These are phyloP conservation scores for Charanyca ferruginea DNA, from an alignment of 2,888 invertebrate species.

Conservation along the genomic window DNA sequence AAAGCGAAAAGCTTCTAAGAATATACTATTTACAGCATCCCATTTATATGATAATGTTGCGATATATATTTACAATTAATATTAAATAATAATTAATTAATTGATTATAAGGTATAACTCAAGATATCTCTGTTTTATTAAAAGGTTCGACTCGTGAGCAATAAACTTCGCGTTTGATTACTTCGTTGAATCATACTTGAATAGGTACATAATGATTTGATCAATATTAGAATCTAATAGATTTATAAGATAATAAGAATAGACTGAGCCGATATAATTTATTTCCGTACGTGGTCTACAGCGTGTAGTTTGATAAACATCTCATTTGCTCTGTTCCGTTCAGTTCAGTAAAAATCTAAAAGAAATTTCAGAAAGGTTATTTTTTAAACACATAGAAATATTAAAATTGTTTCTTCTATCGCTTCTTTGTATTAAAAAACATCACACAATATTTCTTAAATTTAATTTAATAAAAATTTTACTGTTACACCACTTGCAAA, in stretches of 20 bases:
- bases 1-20: conserved; percentile 13
- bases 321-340: not conserved
- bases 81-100: conserved; percentile 28
- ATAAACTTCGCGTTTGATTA: conserved; percentile 52
- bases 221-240: conserved; percentile 38
- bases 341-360: too few relatives aligned
- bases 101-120: conserved; percentile 16
- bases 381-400: not conserved
- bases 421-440: not conserved
- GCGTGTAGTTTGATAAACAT: conserved; percentile 22
- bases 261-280: conserved; percentile 35
- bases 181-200: conserved; percentile 49
- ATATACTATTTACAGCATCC: conserved; percentile 3
- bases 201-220: conserved; percentile 48
- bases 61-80: conserved; percentile 14
- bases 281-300: conserved; percentile 14
- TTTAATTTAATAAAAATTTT: conserved; percentile 6
- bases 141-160: conserved; percentile 21
- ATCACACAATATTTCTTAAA: too few relatives aligned
- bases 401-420: fast-evolving
- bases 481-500: conserved; percentile 15
- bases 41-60: conserved; percentile 24
- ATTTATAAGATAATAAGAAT: conserved; percentile 30
- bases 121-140: conserved; percentile 16
- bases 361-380: not conserved